Percentiles rank a stretch among this genome's conserved stretches.
These are phyloP conservation scores for Microcebus ravelobensis DNA, from an alignment of 2,113 vertebrate species.

Conservation along the genomic window DNA sequence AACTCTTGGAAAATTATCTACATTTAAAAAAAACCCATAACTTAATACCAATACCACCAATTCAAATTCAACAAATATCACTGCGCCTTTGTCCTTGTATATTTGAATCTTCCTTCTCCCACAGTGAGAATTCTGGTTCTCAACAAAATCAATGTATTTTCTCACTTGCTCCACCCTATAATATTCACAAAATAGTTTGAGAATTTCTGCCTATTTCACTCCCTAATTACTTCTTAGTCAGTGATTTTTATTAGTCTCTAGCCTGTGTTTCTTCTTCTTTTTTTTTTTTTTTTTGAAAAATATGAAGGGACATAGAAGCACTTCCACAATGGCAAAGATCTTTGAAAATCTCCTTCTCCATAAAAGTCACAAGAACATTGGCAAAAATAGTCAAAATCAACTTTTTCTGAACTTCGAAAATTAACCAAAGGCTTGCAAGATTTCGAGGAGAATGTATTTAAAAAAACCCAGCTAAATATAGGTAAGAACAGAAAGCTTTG, in stretches of 20 bases:
- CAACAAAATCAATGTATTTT: neutral
- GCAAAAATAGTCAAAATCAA: conserved; percentile 12
- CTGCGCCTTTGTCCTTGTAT: neutral
- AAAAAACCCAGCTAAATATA: neutral
- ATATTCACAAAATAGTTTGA: neutral
- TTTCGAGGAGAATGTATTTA: neutral
- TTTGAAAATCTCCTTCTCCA: neutral
- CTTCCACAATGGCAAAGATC: neutral
- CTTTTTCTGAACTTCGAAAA: neutral
- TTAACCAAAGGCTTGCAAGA: neutral
- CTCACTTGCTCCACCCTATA: neutral
- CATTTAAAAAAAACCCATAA: neutral
- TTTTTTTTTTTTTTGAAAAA: neutral
- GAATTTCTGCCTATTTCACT: neutral
- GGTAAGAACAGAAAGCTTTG: neutral
- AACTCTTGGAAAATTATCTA: neutral
- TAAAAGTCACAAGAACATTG: neutral
- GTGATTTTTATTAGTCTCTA: neutral
- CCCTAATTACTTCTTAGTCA: too few relatives aligned
- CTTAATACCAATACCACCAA: neutral
- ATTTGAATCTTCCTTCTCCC: neutral
- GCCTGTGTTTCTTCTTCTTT: neutral
- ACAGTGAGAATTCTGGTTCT: neutral
- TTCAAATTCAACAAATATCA: neutral
- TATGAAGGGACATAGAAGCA: neutral